Evolutionary conservation across 1,140 invertebrate species (phyloP), one percentile per base, ranked within the genome.

Genomic region (Armadillidium nasatum): DNA sequence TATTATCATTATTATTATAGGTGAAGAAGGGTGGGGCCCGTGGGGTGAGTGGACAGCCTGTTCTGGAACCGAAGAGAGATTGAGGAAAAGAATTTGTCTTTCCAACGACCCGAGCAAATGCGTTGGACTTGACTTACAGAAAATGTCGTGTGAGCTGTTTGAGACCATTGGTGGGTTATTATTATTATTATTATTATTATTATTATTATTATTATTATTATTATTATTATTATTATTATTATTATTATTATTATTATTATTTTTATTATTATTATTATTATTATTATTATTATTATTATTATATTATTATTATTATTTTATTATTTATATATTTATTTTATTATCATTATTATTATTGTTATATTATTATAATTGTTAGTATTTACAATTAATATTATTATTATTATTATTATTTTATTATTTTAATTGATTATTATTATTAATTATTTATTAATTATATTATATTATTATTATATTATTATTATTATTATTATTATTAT

Each of bases 1-100:
- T n/a, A n/a, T n/a, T n/a, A n/a, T n/a, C n/a, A n/a, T n/a, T n/a
- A n/a, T n/a, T n/a, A n/a, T n/a, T n/a, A n/a, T n/a, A n/a, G n/a
- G n/a, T n/a, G n/a, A n/a, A n/a, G n/a, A 86, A 44, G 88, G 88
- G 22, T 89, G 88, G 88, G 87, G 89, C 19, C 83, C 85, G 0
- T 93, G 92, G 92, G 88, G 88, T 0, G 84, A 84, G 44, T 94
- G 92, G 92, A 89, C 90, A 0, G 79, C 84, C 9, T 93, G 92
- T 82, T 88, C 89, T 44, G 84, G 84, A 10, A 87, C 73, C 10
- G 77, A 76, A 22, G 75, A 81, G 44, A 69, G 77, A 45, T 71
- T 76, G 0, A 73, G 79, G 10, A 50, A 68, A 46, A 72, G 78
- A 3, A 73, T 74, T 54, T 79, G 76, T 21, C 60, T 66, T 22